Evolutionary conservation across 1,140 invertebrate species (phyloP).

Genomic region (Drosophila persimilis): DNA sequence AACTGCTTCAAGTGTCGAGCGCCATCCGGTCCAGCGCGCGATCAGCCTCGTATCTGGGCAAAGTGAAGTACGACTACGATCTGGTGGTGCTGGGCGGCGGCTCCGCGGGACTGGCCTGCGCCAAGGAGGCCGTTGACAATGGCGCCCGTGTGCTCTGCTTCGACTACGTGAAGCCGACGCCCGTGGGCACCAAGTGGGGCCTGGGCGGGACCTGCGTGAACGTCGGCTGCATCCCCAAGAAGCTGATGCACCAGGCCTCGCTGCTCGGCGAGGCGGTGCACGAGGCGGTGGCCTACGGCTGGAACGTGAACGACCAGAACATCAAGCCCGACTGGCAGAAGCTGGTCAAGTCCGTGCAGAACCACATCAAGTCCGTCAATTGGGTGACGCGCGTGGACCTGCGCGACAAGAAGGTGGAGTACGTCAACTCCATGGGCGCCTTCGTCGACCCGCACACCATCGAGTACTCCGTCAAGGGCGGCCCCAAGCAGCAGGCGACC

Average conservation of each 20-base stretch:
- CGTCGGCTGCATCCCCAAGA: constrained; percentile 99
- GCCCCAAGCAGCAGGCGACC: constrained; percentile 89
- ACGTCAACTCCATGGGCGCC: constrained; percentile 93
- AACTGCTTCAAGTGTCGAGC: constrained; percentile 1
- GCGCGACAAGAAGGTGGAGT: constrained; percentile 95
- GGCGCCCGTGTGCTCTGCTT: constrained; percentile 96
- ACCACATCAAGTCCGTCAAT: constrained; percentile 95
- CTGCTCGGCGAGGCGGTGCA: constrained; percentile 92
- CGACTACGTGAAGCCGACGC: constrained; percentile 95
- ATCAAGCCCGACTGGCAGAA: constrained; percentile 90
- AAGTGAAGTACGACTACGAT: constrained; percentile 89
- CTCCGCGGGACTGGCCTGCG: constrained; percentile 95
- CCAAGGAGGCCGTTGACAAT: constrained; percentile 93
- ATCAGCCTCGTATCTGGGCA: neutral
- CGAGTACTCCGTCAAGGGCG: constrained; percentile 89
- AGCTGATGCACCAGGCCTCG: constrained; percentile 97
- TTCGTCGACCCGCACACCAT: constrained; percentile 93
- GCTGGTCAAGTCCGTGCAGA: constrained; percentile 90
- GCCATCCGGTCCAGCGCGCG: neutral
- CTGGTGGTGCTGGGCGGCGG: constrained; percentile 97
- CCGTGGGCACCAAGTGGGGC: constrained; percentile 93
- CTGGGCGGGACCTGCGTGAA: constrained; percentile 98
- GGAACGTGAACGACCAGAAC: constrained; percentile 88
- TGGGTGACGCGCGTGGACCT: constrained; percentile 95
- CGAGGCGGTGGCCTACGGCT: constrained; percentile 92